Conservation (phyloP, 1,140 invertebrate genomes). For the Scaptodrosophila lebanonensis region DNA sequence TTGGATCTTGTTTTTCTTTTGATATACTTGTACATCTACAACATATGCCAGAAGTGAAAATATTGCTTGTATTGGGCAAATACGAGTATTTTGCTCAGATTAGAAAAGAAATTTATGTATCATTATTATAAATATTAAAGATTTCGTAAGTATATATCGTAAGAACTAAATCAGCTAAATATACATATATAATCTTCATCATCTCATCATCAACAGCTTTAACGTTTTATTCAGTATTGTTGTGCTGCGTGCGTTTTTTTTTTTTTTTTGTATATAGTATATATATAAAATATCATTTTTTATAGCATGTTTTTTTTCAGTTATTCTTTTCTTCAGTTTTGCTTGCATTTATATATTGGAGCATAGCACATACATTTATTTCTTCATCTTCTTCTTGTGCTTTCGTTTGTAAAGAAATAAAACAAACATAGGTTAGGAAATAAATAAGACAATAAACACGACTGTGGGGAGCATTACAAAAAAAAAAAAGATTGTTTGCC, state of each 20-base stretch:
- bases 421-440: background rate
- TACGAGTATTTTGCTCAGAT: constrained; percentile 21
- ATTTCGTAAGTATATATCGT: constrained; percentile 57
- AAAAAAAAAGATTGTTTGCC: too few species aligned
- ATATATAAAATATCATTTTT: constrained; percentile 34
- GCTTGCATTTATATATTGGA: constrained; percentile 33
- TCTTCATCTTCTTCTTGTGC: constrained; percentile 4
- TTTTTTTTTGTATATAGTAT: constrained; percentile 26
- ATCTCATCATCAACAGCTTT: constrained; percentile 10
- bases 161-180: constrained; percentile 67
- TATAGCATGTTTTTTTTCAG: constrained; percentile 15
- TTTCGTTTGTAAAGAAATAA: background rate
- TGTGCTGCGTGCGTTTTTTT: too few species aligned
- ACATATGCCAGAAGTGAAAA: too few species aligned
- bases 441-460: background rate
- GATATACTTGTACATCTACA: background rate
- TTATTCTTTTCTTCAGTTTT: constrained; percentile 12
- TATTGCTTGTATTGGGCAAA: constrained; percentile 26
- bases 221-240: background rate
- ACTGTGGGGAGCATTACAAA: too few species aligned
- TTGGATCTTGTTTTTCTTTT: constrained; percentile 57
- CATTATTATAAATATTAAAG: constrained; percentile 48
- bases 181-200: constrained; percentile 51
- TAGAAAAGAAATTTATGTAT: constrained; percentile 39
- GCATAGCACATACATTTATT: constrained; percentile 30